These are phyloP conservation scores for Hemitrygon akajei DNA, from an alignment of 2,797 vertebrate genomes.

Conservation along the genomic window DNA sequence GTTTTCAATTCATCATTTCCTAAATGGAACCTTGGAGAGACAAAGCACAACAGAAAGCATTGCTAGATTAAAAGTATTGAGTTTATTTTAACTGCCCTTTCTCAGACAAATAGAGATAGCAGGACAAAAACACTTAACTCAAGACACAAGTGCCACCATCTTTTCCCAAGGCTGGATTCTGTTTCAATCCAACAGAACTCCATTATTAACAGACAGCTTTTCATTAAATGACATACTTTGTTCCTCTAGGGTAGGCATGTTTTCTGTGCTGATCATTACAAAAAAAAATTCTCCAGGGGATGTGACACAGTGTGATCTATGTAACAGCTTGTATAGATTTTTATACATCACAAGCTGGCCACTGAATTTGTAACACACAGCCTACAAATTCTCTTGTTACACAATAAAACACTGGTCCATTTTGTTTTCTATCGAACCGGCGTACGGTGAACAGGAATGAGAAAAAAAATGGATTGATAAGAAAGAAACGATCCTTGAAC, in stretches of 20 bases:
- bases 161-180: conserved; percentile 47
- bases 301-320: conserved; percentile 32
- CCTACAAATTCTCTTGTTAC: background rate
- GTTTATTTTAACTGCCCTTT: conserved; percentile 55
- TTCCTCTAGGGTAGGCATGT: conserved; percentile 52
- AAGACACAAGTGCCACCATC: conserved; percentile 49
- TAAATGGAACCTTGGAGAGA: conserved; percentile 39
- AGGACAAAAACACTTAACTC: conserved; percentile 57
- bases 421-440: background rate
- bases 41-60: conserved; percentile 18
- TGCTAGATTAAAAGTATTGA: conserved; percentile 39
- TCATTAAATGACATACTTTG: conserved; percentile 54
- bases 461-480: background rate
- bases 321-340: conserved; percentile 29
- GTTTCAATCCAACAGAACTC: conserved; percentile 52
- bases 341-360: background rate
- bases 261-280: conserved; percentile 54
- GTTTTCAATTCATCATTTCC: conserved; percentile 53
- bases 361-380: conserved; percentile 1
- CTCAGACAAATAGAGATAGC: conserved; percentile 44
- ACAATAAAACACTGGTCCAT: background rate
- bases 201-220: conserved; percentile 55
- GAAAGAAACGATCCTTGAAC: background rate
- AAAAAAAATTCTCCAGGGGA: conserved; percentile 35
- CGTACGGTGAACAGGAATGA: background rate